Conservation (phyloP, 1,140 invertebrate species). For the Rhyacophila brunnea region DNA sequence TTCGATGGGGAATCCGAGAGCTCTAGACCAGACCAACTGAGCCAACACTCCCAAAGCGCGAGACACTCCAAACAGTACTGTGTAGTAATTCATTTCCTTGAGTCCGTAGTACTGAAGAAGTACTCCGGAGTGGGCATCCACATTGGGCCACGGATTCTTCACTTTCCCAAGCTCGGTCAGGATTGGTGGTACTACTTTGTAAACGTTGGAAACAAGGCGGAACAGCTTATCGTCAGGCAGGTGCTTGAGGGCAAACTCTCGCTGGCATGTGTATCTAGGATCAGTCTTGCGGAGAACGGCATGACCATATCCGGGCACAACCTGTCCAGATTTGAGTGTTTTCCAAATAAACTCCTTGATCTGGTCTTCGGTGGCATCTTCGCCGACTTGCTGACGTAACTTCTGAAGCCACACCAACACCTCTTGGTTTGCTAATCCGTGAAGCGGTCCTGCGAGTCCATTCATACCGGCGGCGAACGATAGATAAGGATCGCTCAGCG, state of each 20-base stretch:
- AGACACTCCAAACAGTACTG: constrained; percentile 95
- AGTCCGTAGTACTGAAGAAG: constrained; percentile 93
- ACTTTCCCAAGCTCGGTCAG: constrained; percentile 94
- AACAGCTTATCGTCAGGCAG: constrained; percentile 90
- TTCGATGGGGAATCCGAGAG: constrained; percentile 92
- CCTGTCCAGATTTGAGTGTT: constrained; percentile 91
- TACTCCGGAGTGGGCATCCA: constrained; percentile 96
- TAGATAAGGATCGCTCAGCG: constrained; percentile 91
- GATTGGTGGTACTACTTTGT: constrained; percentile 92
- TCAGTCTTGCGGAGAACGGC: constrained; percentile 96
- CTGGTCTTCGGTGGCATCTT: constrained; percentile 80
- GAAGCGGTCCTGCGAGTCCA: constrained; percentile 91
- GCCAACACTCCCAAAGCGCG: constrained; percentile 89
- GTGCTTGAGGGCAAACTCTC: constrained; percentile 94
- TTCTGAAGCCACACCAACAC: constrained; percentile 85
- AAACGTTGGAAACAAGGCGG: constrained; percentile 89
- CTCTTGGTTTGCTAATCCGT: constrained; percentile 95
- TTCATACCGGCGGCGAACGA: constrained; percentile 93
- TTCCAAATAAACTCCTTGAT: constrained; percentile 94
- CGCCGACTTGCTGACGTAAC: constrained; percentile 74
- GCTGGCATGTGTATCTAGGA: constrained; percentile 84
- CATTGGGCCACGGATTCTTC: constrained; percentile 99
- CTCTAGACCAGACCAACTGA: constrained; percentile 92
- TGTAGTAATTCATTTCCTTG: constrained; percentile 99
- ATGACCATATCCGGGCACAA: constrained; percentile 96